Evolutionary conservation across 2,113 vertebrate genomes (phyloP).

Genomic region (cat (Felis catus)): DNA sequence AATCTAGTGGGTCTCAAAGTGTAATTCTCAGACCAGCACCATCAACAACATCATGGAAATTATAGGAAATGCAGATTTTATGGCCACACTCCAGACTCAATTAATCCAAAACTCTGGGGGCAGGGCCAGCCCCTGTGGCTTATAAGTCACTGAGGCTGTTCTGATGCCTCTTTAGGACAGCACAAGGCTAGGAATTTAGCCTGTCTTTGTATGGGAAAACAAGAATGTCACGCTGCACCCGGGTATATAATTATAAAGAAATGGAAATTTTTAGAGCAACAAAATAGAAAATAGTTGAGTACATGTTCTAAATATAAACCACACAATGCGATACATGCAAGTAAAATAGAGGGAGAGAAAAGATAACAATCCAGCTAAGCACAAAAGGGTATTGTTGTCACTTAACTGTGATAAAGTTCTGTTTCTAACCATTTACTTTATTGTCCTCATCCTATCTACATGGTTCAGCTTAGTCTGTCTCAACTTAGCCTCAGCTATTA

Average conservation of each 20-base stretch:
- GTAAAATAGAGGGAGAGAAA: neutral
- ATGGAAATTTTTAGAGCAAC: slow-evolving; percentile 27
- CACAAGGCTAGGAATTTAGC: neutral
- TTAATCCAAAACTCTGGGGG: neutral
- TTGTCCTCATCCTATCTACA: slow-evolving; percentile 21
- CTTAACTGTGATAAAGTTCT: slow-evolving; percentile 7
- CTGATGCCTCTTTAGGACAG: neutral
- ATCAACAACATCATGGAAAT: neutral
- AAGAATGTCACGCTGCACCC: neutral
- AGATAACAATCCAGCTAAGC: neutral
- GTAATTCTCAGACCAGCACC: neutral
- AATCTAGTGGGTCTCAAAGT: neutral
- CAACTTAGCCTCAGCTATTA: slow-evolving; percentile 54
- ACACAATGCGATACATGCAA: neutral
- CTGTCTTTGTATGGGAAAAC: slow-evolving; percentile 6
- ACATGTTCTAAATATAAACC: slow-evolving; percentile 62
- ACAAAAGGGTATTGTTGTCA: slow-evolving; percentile 49
- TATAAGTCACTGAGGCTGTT: neutral
- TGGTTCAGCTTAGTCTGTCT: neutral
- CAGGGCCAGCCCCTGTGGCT: neutral
- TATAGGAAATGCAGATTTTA: neutral
- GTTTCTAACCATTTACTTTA: neutral
- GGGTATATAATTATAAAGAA: slow-evolving; percentile 53
- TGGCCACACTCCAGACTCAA: neutral
- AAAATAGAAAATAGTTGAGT: slow-evolving; percentile 52